Conservation (phyloP, 2,113 vertebrate genomes). For the Helogale parvula region DNA sequence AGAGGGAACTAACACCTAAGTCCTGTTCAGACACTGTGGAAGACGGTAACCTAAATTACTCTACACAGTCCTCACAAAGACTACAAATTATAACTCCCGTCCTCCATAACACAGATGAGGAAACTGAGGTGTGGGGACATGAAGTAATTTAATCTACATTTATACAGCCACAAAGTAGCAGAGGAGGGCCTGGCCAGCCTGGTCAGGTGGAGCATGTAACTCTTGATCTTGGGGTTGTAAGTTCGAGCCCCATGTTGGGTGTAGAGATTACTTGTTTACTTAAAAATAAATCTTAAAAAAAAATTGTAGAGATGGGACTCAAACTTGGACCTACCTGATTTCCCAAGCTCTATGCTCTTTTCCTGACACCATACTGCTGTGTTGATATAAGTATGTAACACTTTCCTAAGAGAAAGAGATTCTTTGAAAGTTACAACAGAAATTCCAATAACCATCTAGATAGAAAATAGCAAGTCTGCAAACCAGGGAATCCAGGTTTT, state of each 20-base stretch:
- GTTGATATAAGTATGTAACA: not conserved
- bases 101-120: not conserved
- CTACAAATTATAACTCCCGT: not conserved
- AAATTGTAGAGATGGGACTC: not conserved
- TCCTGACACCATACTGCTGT: not conserved
- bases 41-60: not conserved
- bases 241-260: not conserved
- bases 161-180: not conserved
- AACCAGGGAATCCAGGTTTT: not conserved
- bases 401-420: not conserved
- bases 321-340: not conserved
- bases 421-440: not conserved
- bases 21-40: not conserved
- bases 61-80: not conserved
- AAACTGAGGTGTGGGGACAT: not conserved
- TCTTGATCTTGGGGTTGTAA: not conserved
- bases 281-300: not conserved
- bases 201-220: not conserved
- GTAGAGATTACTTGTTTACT: not conserved
- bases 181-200: not conserved
- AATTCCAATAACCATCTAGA: not conserved
- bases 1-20: not conserved
- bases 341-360: not conserved
- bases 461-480: not conserved
- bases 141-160: not conserved